Evolutionary conservation across 2,888 invertebrate species (phyloP).

Genomic region (Orchesella flavescens): DNA sequence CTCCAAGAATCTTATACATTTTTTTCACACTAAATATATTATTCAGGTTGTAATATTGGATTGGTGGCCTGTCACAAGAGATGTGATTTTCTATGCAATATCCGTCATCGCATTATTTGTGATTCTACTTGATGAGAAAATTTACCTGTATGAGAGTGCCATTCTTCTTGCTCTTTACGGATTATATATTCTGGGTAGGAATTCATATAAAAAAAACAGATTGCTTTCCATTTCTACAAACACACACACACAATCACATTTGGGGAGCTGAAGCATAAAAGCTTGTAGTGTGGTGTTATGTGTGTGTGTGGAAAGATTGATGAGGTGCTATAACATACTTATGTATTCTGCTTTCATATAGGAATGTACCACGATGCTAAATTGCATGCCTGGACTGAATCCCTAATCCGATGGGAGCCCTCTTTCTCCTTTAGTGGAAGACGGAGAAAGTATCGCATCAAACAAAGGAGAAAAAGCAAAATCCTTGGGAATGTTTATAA

Average conservation of each 20-base stretch:
- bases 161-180: constrained; percentile 74
- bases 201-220: background rate
- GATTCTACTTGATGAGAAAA: constrained; percentile 74
- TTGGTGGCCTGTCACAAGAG: constrained; percentile 84
- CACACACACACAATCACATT: background rate
- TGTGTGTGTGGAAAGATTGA: no score
- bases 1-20: background rate
- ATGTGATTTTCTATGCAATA: constrained; percentile 74
- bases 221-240: background rate
- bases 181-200: constrained; percentile 73
- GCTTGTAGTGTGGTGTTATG: no score
- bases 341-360: background rate
- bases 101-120: constrained; percentile 74
- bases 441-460: constrained; percentile 23
- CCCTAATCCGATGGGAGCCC: constrained; percentile 21
- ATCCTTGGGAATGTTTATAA: constrained; percentile 1
- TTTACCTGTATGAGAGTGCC: constrained; percentile 75
- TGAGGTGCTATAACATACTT: no score
- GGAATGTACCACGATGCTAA: constrained; percentile 73
- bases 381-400: constrained; percentile 27
- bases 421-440: constrained; percentile 16
- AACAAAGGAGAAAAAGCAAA: constrained; percentile 26
- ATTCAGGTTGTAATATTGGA: constrained; percentile 84
- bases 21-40: background rate
- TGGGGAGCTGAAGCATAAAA: no score